Evolutionary conservation across 2,888 invertebrate genomes (phyloP).

Genomic region (Anticlea derivata): DNA sequence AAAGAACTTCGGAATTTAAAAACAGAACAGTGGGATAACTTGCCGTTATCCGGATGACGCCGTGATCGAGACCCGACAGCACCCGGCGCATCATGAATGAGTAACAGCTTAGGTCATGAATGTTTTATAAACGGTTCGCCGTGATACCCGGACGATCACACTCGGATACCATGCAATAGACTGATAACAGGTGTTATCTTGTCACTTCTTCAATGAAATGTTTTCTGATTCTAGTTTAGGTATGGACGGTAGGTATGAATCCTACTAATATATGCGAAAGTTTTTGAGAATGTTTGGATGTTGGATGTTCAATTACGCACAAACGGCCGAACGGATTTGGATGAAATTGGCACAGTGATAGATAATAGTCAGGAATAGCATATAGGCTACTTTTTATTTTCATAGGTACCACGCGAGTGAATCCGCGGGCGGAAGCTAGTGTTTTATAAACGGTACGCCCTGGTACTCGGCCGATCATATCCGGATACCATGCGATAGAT

Average conservation of each 20-base stretch:
- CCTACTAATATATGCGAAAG: too few relatives aligned
- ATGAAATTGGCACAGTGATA: too few relatives aligned
- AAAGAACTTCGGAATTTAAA: slow-evolving; percentile 15
- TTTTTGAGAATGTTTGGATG: too few relatives aligned
- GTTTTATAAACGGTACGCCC: slow-evolving; percentile 67
- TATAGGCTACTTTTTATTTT: too few relatives aligned
- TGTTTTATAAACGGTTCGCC: slow-evolving; percentile 69
- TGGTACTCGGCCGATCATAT: slow-evolving; percentile 60
- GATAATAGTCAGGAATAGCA: too few relatives aligned
- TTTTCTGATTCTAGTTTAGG: too few relatives aligned
- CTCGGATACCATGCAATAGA: slow-evolving; percentile 42
- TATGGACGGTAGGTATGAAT: too few relatives aligned
- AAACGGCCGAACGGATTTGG: too few relatives aligned
- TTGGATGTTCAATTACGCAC: too few relatives aligned
- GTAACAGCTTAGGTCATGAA: slow-evolving; percentile 69
- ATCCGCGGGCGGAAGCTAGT: too few relatives aligned
- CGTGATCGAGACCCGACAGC: slow-evolving; percentile 49
- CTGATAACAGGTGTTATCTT: slow-evolving; percentile 33
- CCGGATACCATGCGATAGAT: slow-evolving; percentile 41
- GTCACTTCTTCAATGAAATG: slow-evolving; percentile 7
- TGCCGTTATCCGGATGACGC: slow-evolving; percentile 45
- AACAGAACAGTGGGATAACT: slow-evolving; percentile 36
- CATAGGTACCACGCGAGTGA: too few relatives aligned
- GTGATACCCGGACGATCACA: slow-evolving; percentile 60
- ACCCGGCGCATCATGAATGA: slow-evolving; percentile 70